These are phyloP conservation scores for Galago senegalensis DNA, from an alignment of 2,797 vertebrate species.

Conservation along the genomic window DNA sequence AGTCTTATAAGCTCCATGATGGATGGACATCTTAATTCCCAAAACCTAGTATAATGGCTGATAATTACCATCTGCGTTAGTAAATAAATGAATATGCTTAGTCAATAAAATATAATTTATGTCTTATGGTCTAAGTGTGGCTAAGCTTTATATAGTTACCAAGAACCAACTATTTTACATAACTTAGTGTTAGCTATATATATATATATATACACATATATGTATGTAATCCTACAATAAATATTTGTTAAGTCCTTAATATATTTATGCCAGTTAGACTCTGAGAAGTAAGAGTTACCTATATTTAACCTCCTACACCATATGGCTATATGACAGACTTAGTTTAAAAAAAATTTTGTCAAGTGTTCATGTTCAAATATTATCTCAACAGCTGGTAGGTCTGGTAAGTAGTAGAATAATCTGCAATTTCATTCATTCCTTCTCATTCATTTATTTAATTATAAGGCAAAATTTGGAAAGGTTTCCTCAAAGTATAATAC, in stretches of 20 bases:
- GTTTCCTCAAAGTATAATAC: conserved; percentile 43
- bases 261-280: neutral
- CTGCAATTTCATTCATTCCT: conserved; percentile 27
- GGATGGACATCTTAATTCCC: neutral
- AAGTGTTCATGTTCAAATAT: neutral
- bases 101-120: conserved; percentile 10
- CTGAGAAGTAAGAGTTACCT: neutral
- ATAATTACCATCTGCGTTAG: conserved; percentile 7
- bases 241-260: conserved; percentile 1
- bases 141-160: conserved; percentile 33
- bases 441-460: neutral
- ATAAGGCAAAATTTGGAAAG: conserved; percentile 49
- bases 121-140: neutral
- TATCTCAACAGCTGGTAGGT: neutral
- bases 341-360: neutral
- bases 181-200: neutral
- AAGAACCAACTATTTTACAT: conserved; percentile 17
- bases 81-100: conserved; percentile 25
- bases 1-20: neutral
- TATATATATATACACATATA: neutral
- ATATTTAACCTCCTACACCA: conserved; percentile 1
- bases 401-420: neutral
- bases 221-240: neutral
- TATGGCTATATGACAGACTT: neutral
- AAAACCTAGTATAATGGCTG: neutral